Percentiles rank a stretch among this genome's conserved stretches.
Evolutionary conservation across 1,140 invertebrate genomes (phyloP).

Genomic region (Lepidurus arcticus): DNA sequence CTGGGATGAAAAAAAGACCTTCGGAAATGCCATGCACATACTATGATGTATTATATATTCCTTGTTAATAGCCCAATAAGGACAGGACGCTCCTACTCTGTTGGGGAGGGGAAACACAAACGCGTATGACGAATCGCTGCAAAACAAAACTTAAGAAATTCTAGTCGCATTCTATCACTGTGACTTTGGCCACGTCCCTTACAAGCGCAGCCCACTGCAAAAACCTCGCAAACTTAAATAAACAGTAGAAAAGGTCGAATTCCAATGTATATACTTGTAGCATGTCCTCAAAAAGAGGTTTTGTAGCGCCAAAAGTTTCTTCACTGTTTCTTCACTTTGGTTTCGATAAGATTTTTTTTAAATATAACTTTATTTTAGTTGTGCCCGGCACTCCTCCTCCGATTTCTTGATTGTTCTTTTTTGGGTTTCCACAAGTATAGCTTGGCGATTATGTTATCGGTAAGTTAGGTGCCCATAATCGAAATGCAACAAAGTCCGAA

Average conservation of each 20-base stretch:
- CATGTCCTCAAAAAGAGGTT: background rate
- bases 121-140: background rate
- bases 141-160: background rate
- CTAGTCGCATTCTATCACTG: background rate
- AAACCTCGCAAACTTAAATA: background rate
- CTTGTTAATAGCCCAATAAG: background rate
- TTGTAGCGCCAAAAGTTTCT: too few species aligned
- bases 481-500: background rate
- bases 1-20: background rate
- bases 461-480: background rate
- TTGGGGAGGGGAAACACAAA: background rate
- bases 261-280: background rate
- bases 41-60: background rate
- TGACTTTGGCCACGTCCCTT: background rate
- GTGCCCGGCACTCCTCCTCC: background rate
- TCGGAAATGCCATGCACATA: conserved; percentile 6
- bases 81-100: background rate
- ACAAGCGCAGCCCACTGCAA: background rate
- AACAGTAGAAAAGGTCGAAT: background rate
- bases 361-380: background rate
- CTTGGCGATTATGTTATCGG: background rate
- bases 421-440: background rate
- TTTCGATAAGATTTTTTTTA: background rate
- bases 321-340: background rate
- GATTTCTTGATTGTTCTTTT: background rate